Base-by-base conservation (phyloP, 2,797 vertebrate genomes). In the Spinibarbus caldwelli region DNA sequence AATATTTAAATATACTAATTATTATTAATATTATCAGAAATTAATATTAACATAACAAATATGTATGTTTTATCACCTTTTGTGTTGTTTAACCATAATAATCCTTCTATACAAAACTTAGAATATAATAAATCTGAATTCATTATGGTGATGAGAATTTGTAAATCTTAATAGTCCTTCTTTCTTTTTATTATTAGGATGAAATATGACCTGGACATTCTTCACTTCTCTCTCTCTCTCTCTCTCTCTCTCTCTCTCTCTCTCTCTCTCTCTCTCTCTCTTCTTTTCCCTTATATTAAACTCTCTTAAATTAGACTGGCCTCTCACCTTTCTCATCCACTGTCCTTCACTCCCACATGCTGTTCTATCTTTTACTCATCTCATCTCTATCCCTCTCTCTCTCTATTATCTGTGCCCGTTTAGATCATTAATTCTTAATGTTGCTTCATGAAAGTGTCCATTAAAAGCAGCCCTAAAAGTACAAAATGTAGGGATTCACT, bases 351-450 rank as follows among this genome's bases (percentile, higher is more conserved):
- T 77, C 41, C 64, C 36, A 21, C 43, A 26, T 68, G 8, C 80
- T 80, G 43, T 34, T 73, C n/a, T 73, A 49, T 81, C 41, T 80
- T 80, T 82, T 79, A 66, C 52, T 83, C 54, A 47, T 59, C 77
- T 45, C 62, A 67, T 76, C 49, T 67, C 76, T 14, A n/a, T 47
- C 54, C 23, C 5, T 85, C 47, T 81, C 57, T 41, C 52, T 41
- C 36, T 59, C 49, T 82, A 59, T 77, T 86, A 76, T 76, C 54
- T 17, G 1, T 68, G 47, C 31, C 49, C 19, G 31, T 82, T 85
- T 75, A 75, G 31, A 82, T 62, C 84, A 85, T 87, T 73, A 59
- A 88, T 85, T 82, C 84, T 88, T 86, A 76, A 88, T 83, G 54
- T 82, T 80, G 26, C 59, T 73, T 59, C 78, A 79, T 84, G 41